Conservation (phyloP, 2,797 vertebrate species). For the Peromyscus attwateri region DNA sequence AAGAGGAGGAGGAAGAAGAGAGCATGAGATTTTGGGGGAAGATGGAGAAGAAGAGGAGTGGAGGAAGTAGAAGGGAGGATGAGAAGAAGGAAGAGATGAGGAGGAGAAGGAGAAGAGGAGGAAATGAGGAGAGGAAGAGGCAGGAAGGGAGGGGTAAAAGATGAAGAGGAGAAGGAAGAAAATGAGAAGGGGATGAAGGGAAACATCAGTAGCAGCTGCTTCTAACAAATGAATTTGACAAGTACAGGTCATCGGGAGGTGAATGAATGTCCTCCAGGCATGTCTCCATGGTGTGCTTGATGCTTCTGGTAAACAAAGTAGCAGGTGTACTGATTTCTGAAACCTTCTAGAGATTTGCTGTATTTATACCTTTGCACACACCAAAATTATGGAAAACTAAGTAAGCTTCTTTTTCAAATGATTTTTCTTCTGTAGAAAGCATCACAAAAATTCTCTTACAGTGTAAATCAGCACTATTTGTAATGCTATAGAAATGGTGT, state of each 20-base stretch:
- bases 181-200: rapidly evolving
- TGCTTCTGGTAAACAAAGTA: neutral
- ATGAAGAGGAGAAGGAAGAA: neutral
- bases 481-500: neutral
- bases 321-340: neutral
- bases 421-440: neutral
- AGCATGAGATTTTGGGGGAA: no score
- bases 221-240: neutral
- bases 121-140: rapidly evolving
- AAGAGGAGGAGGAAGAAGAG: neutral
- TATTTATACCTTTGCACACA: neutral
- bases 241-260: neutral
- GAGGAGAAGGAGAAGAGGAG: neutral
- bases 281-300: neutral
- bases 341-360: neutral
- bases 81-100: neutral
- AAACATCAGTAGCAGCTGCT: neutral
- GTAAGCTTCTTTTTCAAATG: neutral
- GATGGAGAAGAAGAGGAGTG: neutral
- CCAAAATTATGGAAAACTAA: neutral
- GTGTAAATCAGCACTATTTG: neutral
- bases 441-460: neutral
- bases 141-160: neutral
- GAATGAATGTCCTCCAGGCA: neutral
- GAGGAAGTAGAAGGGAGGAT: neutral